Base-by-base conservation (phyloP, 2,888 invertebrate genomes). In the Hydrotaea diabolus region DNA sequence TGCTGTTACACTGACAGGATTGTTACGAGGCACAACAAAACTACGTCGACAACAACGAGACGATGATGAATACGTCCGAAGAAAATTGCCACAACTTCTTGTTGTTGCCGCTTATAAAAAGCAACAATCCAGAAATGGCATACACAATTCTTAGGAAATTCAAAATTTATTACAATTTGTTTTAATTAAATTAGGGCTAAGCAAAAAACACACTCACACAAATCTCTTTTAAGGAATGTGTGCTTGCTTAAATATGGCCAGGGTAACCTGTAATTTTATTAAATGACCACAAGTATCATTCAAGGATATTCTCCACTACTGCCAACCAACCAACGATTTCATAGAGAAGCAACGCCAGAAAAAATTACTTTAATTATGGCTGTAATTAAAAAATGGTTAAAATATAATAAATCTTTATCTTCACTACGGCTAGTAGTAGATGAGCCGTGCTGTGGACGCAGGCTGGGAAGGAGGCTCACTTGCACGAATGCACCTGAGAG, bases 301-400 rank as follows among this genome's bases (percentile, higher is more conserved):
- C 69, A 46, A 46, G 69, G 43, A 69, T 69, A 69, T 69, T 23
- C 39, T 0, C 23, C 0, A 23, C 19, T 43, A 15, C 23, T 13
- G 13, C 59, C 0, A 7, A 2, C 3, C 3, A 31, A 31, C 31
- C 66, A 21, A 39, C 69, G 21, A 39, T 21, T 46, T 23, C 39
- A 69, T 69, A 69, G 69, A 69, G 46, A 21, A 15, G 15, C 23
- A 59, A 26, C 15, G 43, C 13, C n/a, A n/a, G n/a, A 31, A 76
- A 69, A 26, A 36, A 81, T 72, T 74, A 59, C 76, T 73, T 76
- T 57, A 82, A 66, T 82, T 82, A 84, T 71, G 62, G 66, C 77
- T 77, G 85, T 77, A 85, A 85, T 85, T 85, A 85, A 85, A 85
- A 82, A 85, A 82, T 76, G 82, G 82, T 85, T 82, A 85, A 85